phyloP scores from a whole-genome alignment of 2,113 vertebrate genomes.

The Melanotaenia duboulayi region DNA sequence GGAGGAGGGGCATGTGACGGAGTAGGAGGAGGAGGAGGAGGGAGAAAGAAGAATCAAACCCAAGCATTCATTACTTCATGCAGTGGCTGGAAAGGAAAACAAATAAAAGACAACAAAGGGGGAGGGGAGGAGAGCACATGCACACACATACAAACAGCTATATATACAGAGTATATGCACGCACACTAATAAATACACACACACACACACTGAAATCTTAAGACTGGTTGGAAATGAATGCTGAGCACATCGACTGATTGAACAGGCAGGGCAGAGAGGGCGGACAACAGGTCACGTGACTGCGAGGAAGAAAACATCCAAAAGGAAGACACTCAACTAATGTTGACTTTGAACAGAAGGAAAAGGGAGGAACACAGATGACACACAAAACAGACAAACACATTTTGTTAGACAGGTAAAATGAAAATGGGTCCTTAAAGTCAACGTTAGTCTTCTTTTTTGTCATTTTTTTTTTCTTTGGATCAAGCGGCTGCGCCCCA shows the following conservation, averaged over 20 bases:
- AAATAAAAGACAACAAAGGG: conserved; percentile 76
- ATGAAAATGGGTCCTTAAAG: conserved; percentile 83
- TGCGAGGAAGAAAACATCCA: conserved; percentile 80
- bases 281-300: conserved; percentile 82
- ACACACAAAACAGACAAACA: conserved; percentile 79
- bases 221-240: conserved; percentile 75
- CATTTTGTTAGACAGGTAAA: conserved; percentile 81
- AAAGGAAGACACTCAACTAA: conserved; percentile 83
- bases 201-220: conserved; percentile 67
- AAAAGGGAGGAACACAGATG: conserved; percentile 76
- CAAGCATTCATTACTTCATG: conserved; percentile 83
- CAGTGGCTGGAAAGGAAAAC: conserved; percentile 81
- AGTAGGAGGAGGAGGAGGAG: conserved; percentile 76
- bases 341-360: conserved; percentile 83
- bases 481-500: conserved; percentile 78
- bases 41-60: conserved; percentile 83
- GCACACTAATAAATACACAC: conserved; percentile 51
- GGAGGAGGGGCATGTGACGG: conserved; percentile 71
- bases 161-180: conserved; percentile 50
- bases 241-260: conserved; percentile 66
- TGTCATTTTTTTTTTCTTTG: conserved; percentile 53
- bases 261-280: conserved; percentile 73
- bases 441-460: conserved; percentile 80
- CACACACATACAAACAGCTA: conserved; percentile 72
- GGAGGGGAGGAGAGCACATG: conserved; percentile 61